Conservation (phyloP, 1,140 invertebrate genomes). For the Oreohelix idahoensis region DNA sequence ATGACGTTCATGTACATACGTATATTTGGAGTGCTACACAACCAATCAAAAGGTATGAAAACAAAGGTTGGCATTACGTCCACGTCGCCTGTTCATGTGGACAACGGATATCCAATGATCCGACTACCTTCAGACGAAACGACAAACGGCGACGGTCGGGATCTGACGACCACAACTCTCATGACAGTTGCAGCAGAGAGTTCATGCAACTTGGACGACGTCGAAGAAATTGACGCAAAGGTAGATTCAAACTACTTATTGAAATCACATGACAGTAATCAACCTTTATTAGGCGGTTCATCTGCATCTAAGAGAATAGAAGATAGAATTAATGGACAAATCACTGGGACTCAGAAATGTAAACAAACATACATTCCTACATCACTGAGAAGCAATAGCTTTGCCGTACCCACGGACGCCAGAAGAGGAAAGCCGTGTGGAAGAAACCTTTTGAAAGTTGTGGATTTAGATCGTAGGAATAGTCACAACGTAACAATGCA, state of each 20-base stretch:
- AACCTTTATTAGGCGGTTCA: not conserved
- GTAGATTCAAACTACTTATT: not conserved
- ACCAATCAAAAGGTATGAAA: slow-evolving; percentile 43
- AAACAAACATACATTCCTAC: not conserved
- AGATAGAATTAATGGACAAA: not conserved
- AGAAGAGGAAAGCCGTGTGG: not conserved
- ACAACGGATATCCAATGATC: not conserved
- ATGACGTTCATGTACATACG: slow-evolving; percentile 98
- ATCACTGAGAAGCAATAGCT: slow-evolving; percentile 22
- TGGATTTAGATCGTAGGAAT: slow-evolving; percentile 18
- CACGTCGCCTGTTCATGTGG: not conserved
- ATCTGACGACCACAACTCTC: slow-evolving; percentile 39
- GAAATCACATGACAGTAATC: not conserved
- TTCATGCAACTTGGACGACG: not conserved
- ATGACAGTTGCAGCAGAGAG: slow-evolving; percentile 1
- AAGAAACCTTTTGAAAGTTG: not conserved
- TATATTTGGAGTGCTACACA: slow-evolving; percentile 84
- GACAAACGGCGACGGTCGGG: slow-evolving; percentile 19
- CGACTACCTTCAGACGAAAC: not conserved
- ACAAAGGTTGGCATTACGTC: not conserved
- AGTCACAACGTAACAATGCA: slow-evolving; percentile 18
- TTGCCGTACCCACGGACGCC: not conserved
- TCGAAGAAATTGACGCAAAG: not conserved
- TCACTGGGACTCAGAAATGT: not conserved
- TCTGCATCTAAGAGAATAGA: not conserved